Percentiles rank a stretch among this genome's conserved stretches.
Conservation (phyloP, 2,113 vertebrate species). For the Aspidoscelis tigris region DNA sequence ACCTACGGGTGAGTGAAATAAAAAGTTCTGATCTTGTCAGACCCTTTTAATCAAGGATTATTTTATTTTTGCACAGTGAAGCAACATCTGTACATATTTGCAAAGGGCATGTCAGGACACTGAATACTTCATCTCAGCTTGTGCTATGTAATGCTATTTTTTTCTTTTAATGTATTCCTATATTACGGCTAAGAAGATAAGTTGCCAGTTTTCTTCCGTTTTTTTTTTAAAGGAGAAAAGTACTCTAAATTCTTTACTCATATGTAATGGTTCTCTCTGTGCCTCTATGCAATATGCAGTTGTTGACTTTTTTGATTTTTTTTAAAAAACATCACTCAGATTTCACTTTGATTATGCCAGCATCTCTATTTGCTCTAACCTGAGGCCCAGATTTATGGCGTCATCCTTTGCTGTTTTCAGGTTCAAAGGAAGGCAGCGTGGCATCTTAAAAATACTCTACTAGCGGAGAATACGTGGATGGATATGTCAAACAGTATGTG, state of each 20-base stretch:
- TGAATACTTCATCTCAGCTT: constrained; percentile 36
- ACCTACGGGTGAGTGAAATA: neutral
- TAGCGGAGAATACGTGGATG: neutral
- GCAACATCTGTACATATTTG: constrained; percentile 16
- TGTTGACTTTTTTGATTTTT: neutral
- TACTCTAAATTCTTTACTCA: constrained; percentile 51
- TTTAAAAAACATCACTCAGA: constrained; percentile 13
- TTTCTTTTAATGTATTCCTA: constrained; percentile 45
- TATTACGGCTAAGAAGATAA: constrained; percentile 49
- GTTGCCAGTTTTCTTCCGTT: constrained; percentile 14
- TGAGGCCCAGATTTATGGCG: constrained; percentile 5
- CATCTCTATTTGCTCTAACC: neutral
- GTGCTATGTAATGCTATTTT: constrained; percentile 20
- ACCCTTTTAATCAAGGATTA: neutral
- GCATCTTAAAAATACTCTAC: neutral
- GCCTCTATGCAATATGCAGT: constrained; percentile 14
- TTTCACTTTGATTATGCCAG: constrained; percentile 12
- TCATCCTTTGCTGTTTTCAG: neutral
- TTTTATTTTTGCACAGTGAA: constrained; percentile 26
- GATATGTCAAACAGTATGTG: neutral
- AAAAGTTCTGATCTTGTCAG: constrained; percentile 18
- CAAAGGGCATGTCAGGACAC: constrained; percentile 50
- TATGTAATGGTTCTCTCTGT: constrained; percentile 28
- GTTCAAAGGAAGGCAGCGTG: neutral
- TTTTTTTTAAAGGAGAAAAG: constrained; percentile 37